phyloP scores from a whole-genome alignment of 2,888 invertebrate species.

The Megastigmus dorsalis region DNA sequence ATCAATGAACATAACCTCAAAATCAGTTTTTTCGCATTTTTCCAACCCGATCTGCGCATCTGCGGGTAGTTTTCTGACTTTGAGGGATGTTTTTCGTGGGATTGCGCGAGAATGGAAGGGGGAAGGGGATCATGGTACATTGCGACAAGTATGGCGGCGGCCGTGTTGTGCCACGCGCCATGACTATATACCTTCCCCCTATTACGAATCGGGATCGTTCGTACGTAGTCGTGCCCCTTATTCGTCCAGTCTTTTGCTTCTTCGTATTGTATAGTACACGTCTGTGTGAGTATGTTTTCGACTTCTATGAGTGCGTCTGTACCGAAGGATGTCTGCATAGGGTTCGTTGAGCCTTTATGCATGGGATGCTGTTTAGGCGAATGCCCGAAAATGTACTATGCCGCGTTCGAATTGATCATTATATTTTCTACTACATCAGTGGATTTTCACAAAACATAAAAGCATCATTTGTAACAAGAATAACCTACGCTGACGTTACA shows the following conservation, averaged over 20 bases:
- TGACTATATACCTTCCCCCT: slow-evolving; percentile 64
- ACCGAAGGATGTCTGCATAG: not conserved
- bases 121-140: not conserved
- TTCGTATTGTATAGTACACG: not conserved
- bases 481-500: too few relatives aligned
- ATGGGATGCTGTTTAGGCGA: too few relatives aligned
- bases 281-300: not conserved
- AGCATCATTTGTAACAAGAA: too few relatives aligned
- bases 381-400: too few relatives aligned
- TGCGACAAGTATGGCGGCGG: slow-evolving; percentile 65
- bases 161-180: slow-evolving; percentile 72
- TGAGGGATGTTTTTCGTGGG: not conserved
- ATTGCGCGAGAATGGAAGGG: not conserved
- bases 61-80: not conserved
- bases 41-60: not conserved
- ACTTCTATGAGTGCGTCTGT: not conserved
- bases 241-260: slow-evolving; percentile 55
- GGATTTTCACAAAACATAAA: too few relatives aligned
- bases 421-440: too few relatives aligned
- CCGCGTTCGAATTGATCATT: too few relatives aligned
- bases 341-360: not conserved
- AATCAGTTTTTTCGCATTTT: not conserved
- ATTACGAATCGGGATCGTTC: too few relatives aligned
- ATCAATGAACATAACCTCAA: slow-evolving; percentile 3
- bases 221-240: too few relatives aligned